Evolutionary conservation across 2,888 invertebrate species (phyloP), one percentile per base, ranked within the genome.

Genomic region (Leptopilina drosophilae): DNA sequence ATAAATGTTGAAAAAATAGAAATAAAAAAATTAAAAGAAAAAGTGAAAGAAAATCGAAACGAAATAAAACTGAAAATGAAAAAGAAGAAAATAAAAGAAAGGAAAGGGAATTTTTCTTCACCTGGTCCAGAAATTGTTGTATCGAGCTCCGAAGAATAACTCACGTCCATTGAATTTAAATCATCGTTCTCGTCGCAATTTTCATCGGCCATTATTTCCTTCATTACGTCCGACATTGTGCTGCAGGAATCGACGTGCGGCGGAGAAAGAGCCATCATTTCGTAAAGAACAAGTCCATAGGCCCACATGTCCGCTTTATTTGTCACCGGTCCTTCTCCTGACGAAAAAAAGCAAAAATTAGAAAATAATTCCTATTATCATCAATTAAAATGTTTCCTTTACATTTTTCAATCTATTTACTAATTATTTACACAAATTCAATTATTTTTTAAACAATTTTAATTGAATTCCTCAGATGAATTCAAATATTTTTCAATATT

Each of bases 231-330:
- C 15, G 80, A 78, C 49, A 87, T 84, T 14, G 88, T 88, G n/a
- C 91, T 87, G 20, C 84, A 83, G 15, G 85, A 85, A 14, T 92
- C 92, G 0, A 93, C 89, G 87, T 96, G 95, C 0, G 97, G 97
- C 0, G 95, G 94, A 77, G 93, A 92, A 4, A 97, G 92, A 0
- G 96, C 94, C 90, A 97, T 92, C 94, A 96, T 97, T 93, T 97
- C 97, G 94, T 96, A 97, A 42, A 97, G 89, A 0, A 95, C 94
- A 11, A 97, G 93, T 0, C 97, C 97, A 83, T 95, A 95, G 2
- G 97, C 93, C 93, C 96, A 97, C 73, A 97, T 94, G 88, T 97
- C 97, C 0, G 96, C 95, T 91, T 96, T 96, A 85, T 92, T 92
- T 5, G 95, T 94, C 76, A 97, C 94, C 26, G 93, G 91, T 42